Evolutionary conservation across 1,140 invertebrate genomes (phyloP).

Genomic region (Choristoneura fumiferana): DNA sequence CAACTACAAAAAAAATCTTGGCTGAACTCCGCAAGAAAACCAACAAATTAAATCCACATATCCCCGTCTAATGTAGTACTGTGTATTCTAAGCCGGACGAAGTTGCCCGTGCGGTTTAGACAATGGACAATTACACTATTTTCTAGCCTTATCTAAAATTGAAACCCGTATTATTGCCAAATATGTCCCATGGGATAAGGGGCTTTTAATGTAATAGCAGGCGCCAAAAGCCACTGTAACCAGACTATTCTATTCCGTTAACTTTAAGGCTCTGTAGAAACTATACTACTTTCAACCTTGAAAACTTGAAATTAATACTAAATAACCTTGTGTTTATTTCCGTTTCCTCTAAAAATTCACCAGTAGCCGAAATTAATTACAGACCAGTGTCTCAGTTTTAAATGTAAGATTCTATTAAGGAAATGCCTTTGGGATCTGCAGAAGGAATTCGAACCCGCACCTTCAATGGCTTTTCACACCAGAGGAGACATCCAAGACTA

Average conservation of each 20-base stretch:
- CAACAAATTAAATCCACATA: constrained; percentile 1
- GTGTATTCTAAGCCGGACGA: constrained; percentile 8
- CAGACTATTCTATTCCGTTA: constrained; percentile 3
- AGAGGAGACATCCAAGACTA: too few relatives aligned
- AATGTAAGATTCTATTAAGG: too few relatives aligned
- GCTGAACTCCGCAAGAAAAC: constrained; percentile 1
- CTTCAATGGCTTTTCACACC: too few relatives aligned
- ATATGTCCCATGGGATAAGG: constrained; percentile 22
- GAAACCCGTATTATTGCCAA: constrained; percentile 34
- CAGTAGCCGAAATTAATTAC: too few relatives aligned
- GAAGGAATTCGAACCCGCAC: too few relatives aligned
- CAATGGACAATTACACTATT: constrained; percentile 28
- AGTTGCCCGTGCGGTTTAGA: not conserved
- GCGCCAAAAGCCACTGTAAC: constrained; percentile 32
- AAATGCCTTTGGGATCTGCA: too few relatives aligned
- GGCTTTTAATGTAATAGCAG: constrained; percentile 48
- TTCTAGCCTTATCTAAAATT: constrained; percentile 32
- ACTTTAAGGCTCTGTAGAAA: not conserved
- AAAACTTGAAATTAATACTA: too few relatives aligned
- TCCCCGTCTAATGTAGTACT: constrained; percentile 1
- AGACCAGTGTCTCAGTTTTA: too few relatives aligned
- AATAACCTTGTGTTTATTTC: too few relatives aligned
- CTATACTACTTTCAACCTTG: too few relatives aligned
- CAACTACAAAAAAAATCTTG: too few relatives aligned
- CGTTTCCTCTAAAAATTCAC: too few relatives aligned